phyloP scores from a whole-genome alignment of 2,888 invertebrate genomes.

The Machimus rusticus region DNA sequence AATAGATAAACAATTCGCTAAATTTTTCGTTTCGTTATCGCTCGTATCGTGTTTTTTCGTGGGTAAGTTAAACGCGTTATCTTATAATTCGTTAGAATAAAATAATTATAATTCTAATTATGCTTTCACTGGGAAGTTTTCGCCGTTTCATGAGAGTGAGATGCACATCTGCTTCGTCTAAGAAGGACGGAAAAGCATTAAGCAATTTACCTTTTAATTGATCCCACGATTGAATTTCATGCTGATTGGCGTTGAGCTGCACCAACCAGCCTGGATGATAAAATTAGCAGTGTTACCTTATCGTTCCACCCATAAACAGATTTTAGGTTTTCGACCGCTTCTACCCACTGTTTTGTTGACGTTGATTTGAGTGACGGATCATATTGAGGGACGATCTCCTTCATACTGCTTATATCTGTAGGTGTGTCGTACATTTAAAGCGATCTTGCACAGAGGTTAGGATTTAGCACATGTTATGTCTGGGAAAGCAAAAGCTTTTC shows the following conservation, averaged over 20 bases:
- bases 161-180: background rate
- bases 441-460: no score
- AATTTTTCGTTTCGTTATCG: no score
- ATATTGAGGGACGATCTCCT: background rate
- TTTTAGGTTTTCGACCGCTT: no score
- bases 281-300: background rate
- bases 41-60: no score
- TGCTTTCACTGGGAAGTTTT: background rate
- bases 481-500: no score
- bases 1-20: no score
- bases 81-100: no score
- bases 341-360: background rate
- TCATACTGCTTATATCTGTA: background rate
- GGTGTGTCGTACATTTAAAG: no score
- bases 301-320: background rate
- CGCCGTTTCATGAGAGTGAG: background rate
- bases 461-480: no score
- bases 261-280: background rate
- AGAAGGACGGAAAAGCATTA: background rate
- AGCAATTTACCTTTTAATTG: background rate
- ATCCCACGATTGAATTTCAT: background rate
- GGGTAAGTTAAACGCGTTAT: no score
- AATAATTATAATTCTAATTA: background rate
- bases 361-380: background rate
- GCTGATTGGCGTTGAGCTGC: background rate